A percentile compares a stretch with the other conserved stretches of the same genome.
These are phyloP conservation scores for Pseudococcus longispinus DNA, from an alignment of 2,888 invertebrate species.

Conservation along the genomic window DNA sequence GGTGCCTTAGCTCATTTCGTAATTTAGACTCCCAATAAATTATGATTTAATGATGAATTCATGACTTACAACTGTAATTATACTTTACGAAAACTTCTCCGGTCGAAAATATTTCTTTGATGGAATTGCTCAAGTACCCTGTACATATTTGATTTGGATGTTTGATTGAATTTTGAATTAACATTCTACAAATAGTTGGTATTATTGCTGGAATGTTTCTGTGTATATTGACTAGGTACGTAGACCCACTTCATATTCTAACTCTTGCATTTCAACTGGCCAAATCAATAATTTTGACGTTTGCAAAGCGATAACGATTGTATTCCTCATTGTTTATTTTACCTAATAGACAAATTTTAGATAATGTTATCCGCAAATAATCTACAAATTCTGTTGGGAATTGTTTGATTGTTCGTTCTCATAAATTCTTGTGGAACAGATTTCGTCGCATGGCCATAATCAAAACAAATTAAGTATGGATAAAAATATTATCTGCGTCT, in stretches of 20 bases:
- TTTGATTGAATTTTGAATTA: neutral
- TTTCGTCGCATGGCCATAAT: no score
- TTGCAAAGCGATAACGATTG: neutral
- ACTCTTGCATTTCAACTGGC: neutral
- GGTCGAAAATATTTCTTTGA: neutral
- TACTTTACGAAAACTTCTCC: neutral
- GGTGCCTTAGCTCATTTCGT: slow-evolving; percentile 6
- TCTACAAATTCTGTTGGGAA: neutral
- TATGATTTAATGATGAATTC: slow-evolving; percentile 45
- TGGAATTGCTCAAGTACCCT: neutral
- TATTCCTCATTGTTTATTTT: neutral
- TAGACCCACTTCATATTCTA: neutral
- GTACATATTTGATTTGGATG: neutral
- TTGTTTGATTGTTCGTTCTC: no score
- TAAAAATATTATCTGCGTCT: neutral
- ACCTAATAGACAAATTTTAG: neutral
- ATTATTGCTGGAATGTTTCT: slow-evolving; percentile 1
- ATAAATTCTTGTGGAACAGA: no score
- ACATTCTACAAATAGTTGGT: neutral
- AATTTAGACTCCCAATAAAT: neutral
- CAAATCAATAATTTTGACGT: neutral
- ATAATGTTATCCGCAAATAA: neutral
- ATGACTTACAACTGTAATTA: slow-evolving; percentile 32
- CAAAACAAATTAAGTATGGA: neutral
- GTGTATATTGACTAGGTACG: neutral